Base-by-base conservation (phyloP, 1,140 invertebrate species). In the Brachystomella parvula region DNA sequence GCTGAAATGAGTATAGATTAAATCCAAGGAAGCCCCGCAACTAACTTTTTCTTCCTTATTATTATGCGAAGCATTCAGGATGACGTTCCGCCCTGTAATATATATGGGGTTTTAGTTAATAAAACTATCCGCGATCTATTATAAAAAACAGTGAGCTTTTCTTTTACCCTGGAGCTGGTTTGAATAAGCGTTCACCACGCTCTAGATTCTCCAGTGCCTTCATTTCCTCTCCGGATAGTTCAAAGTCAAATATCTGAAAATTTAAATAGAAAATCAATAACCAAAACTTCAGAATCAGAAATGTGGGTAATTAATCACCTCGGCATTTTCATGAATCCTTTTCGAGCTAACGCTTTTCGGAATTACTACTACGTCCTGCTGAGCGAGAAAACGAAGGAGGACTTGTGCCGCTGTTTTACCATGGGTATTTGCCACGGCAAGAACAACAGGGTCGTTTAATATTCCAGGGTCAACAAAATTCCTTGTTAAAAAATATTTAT, bases 331-430 rank as follows among this genome's bases (percentile, higher is more conserved):
- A 73, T 83, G 83, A 0, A 94, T 81, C 73, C 90, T 82, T 9
- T 82, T 76, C 0, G 84, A 79, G 74, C 84, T 89, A 0, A 84
- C 84, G 75, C 89, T 91, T 79, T 94, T 95, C 53, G 91, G 91
- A 75, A 95, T 90, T n/a, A 88, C 87, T 44, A 84, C 79, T 3
- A 92, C 78, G 17, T 84, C 85, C 61, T 83, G 80, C 76, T 92
- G 85, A 0, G 91, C 75, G 58, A 88, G 81, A 77, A 87, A 89
- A 44, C 87, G 81, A 1, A 95, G 75, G 49, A 94, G 78, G 53
- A 95, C 78, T 79, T 94, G 90, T 1, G 88, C 90, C 3, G 87
- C 77, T 1, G 84, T 84, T 76, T 87, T 89, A 3, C 80, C 78
- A 75, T 90, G 82, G 21, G 82, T 81, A 2, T 81, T 73, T 0